Conservation (phyloP, 2,797 vertebrate genomes). For the Lutjanus argentimaculatus region DNA sequence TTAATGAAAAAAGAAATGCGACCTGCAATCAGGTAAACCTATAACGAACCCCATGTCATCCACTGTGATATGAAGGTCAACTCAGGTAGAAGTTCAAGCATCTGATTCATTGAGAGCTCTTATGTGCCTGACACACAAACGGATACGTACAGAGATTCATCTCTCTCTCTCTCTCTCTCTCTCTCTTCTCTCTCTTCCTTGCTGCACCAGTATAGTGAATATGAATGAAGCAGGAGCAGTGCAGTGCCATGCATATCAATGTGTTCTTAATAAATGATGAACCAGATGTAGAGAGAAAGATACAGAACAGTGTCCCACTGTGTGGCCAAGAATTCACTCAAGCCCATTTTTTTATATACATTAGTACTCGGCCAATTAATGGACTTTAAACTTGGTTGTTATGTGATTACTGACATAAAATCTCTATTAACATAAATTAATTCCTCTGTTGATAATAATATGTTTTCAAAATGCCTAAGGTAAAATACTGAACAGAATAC, state of each 20-base stretch:
- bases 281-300: slow-evolving; percentile 65
- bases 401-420: slow-evolving; percentile 5
- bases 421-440: neutral
- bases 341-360: slow-evolving; percentile 9
- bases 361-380: neutral
- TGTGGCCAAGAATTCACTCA: slow-evolving; percentile 26
- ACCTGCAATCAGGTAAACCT: no score
- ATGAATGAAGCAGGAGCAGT: slow-evolving; percentile 59
- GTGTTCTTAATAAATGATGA: slow-evolving; percentile 71
- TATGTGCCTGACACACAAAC: neutral
- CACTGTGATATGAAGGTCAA: slow-evolving; percentile 14
- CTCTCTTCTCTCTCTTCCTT: neutral
- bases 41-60: neutral
- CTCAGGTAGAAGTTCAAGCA: neutral
- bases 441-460: neutral
- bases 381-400: slow-evolving; percentile 1
- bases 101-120: slow-evolving; percentile 10
- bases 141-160: neutral
- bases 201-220: slow-evolving; percentile 49
- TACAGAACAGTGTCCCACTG: slow-evolving; percentile 17
- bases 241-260: slow-evolving; percentile 66
- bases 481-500: slow-evolving; percentile 1
- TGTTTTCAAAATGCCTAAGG: neutral
- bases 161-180: neutral
- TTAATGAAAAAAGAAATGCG: no score